Evolutionary conservation across 2,113 vertebrate species (phyloP), one percentile per base, ranked within the genome.

Genomic region (Pseudois nayaur): DNA sequence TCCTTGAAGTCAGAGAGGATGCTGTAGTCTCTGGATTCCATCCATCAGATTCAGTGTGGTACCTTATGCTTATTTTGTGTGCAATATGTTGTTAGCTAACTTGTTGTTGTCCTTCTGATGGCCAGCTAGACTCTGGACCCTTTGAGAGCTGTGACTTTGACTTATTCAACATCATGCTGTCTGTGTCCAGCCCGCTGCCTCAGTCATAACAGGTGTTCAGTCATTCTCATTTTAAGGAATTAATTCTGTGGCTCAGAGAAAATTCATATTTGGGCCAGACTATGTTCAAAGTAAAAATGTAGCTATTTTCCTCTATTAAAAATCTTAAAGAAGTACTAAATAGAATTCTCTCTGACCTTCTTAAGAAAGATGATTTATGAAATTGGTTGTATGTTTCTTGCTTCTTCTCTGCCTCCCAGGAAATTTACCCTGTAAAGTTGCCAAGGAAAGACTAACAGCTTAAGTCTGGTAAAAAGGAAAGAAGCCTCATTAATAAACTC

Each of bases 401-500:
- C 43, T 87, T 71, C n/a, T 81, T 97, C 15, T 90, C n/a, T 97
- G 87, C 67, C 87, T 95, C 92, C 40, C 54, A 71, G 62, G 55
- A 97, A 96, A 97, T 97, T 60, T 95, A 89, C 64, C 81, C 83
- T 97, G 89, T 93, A 89, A 96, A 87, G 87, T 97, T 88, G 84
- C 74, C 97, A 97, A 97, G 93, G 93, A 97, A 98, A 97, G 95
- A 94, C 45, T 88, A 67, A 79, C 74, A 84, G 83, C 59, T 95
- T 83, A 85, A 94, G 81, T 92, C 92, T 94, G 64, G 88, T 50
- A 64, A 33, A 90, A 40, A 95, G 91, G 36, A 96, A 40, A 94
- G 85, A 91, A 62, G n/a, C 79, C 91, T 97, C 88, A 92, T 97
- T 97, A 97, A 94, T 85, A 98, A 97, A 89, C 79, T 97, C 57